phyloP scores from a whole-genome alignment of 2,113 vertebrate species.

The Noturus placidus region DNA sequence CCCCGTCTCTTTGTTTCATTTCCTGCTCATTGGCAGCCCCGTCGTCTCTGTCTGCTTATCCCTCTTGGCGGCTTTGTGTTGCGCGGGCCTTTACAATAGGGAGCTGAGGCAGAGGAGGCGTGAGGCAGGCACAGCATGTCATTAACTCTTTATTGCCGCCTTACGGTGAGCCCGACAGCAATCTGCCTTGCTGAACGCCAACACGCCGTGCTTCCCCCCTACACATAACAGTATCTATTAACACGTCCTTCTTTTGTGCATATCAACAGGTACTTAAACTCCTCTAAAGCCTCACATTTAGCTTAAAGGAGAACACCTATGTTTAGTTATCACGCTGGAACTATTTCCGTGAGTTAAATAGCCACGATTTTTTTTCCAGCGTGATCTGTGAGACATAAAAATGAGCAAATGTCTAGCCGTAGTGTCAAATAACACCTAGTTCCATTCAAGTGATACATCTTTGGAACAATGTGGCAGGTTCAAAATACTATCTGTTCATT shows the following conservation, averaged over 20 bases:
- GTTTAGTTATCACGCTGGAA: constrained; percentile 50
- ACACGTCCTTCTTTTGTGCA: constrained; percentile 52
- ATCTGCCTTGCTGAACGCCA: constrained; percentile 50
- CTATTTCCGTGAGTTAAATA: constrained; percentile 52
- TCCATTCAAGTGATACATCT: constrained; percentile 10
- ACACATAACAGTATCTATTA: constrained; percentile 55
- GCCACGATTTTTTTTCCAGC: constrained; percentile 38
- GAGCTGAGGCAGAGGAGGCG: constrained; percentile 55
- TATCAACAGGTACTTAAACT: constrained; percentile 58
- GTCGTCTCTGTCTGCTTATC: constrained; percentile 54
- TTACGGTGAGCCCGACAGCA: constrained; percentile 55
- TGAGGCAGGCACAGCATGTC: constrained; percentile 55
- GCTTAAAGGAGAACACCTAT: constrained; percentile 47
- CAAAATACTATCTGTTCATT: constrained; percentile 2
- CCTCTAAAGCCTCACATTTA: constrained; percentile 42
- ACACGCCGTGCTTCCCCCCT: constrained; percentile 29
- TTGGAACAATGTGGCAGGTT: background rate
- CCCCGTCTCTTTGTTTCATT: constrained; percentile 58
- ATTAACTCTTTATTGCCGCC: constrained; percentile 59
- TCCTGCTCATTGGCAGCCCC: constrained; percentile 56
- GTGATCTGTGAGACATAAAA: constrained; percentile 40
- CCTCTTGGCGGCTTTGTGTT: constrained; percentile 53
- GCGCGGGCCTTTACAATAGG: constrained; percentile 52
- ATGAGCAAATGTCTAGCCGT: constrained; percentile 32
- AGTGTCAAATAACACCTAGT: constrained; percentile 20